Evolutionary conservation across 2,797 vertebrate species (phyloP), one percentile per base, ranked within the genome.

Genomic region (Setipinna tenuifilis): DNA sequence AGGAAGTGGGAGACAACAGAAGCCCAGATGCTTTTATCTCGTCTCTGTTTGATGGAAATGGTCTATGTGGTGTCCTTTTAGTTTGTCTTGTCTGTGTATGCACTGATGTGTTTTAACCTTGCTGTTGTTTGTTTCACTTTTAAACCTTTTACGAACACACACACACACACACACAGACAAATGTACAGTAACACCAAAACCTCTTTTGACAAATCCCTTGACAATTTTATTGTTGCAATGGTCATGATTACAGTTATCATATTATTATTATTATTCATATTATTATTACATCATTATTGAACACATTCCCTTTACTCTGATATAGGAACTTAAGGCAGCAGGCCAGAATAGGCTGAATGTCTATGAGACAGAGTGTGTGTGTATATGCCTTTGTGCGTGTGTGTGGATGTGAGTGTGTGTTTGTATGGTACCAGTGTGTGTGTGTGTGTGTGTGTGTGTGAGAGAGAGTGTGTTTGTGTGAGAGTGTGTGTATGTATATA

Each of bases 261-360:
- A 35, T 31, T 71, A 35, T 71, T 68, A 12, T 65, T 65, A 23
- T 65, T 54, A 54, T 54, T 9, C 50, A 54, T 9, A 54, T 54
- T 9, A 54, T 54, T 54, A 54, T 54, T 14, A 54, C 21, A 62
- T 65, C 14, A 31, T 71, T 6, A 75, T 75, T 1, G 5, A 35
- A 16, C 6, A 44, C 21, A 78, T 78, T 78, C 71, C 71, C 71
- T 78, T 78, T 44, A 35, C 68, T 41, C 71, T 78, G 71, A 78
- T 35, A 44, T 71, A 78, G 35, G 28, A 44, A 44, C 6, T 7
- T 78, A 78, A 78, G 71, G 71, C 71, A 78, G 71, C 71, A 78
- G 35, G 71, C 31, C 9, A 9, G 14, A 54, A 5, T 75, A 19
- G 71, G 71, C 35, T 78, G 71, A 54, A 54, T 54, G 50, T 54